phyloP scores from a whole-genome alignment of 1,140 invertebrate species.

The Polypedilum vanderplanki region DNA sequence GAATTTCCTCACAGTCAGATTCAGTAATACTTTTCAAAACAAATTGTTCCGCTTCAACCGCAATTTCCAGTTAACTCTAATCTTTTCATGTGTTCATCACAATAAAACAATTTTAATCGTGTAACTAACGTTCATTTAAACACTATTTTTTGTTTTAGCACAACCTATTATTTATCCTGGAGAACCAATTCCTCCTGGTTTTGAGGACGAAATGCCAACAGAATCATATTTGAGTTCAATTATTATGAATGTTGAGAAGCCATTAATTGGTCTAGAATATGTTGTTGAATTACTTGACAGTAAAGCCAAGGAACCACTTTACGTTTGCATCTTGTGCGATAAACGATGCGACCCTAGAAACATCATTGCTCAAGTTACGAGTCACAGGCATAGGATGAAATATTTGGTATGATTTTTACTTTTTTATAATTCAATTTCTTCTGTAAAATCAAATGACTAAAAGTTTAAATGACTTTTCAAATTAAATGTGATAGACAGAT shows the following conservation, averaged over 20 bases:
- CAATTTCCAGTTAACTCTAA: too few species aligned
- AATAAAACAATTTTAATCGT: too few species aligned
- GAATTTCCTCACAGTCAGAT: too few species aligned
- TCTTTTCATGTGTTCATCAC: too few species aligned
- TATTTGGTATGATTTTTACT: conserved; percentile 47
- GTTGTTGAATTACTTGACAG: conserved; percentile 59
- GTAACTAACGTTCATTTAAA: too few species aligned
- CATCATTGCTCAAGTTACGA: conserved; percentile 65
- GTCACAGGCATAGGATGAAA: conserved; percentile 60
- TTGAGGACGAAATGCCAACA: conserved; percentile 55
- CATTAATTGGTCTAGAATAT: conserved; percentile 62
- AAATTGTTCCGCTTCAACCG: too few species aligned
- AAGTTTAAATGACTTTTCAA: not conserved
- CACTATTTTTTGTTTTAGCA: conserved; percentile 5
- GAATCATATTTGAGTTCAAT: conserved; percentile 51
- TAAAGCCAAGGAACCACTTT: conserved; percentile 55
- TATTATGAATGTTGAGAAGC: conserved; percentile 45
- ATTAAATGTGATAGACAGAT: too few species aligned
- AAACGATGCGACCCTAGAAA: conserved; percentile 67
- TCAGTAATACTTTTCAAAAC: too few species aligned
- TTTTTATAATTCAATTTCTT: not conserved
- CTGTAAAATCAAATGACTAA: not conserved
- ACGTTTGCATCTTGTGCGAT: conserved; percentile 66
- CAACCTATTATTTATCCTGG: conserved; percentile 50
- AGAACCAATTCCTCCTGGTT: conserved; percentile 62